phyloP scores from a whole-genome alignment of 2,797 vertebrate genomes.

The Rousettus madagascariensis region DNA sequence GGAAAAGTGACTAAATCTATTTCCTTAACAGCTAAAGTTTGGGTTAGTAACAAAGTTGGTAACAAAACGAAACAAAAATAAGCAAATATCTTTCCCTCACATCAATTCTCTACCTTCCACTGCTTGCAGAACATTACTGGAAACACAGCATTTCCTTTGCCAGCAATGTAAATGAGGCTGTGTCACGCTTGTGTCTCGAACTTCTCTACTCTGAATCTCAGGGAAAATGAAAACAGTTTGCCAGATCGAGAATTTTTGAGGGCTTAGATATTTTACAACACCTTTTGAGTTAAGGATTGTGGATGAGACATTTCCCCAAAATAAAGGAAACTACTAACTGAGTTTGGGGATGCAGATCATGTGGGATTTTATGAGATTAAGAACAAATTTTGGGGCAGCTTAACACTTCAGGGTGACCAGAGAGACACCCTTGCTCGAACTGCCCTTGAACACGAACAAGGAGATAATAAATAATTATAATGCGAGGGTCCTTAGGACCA shows the following conservation, averaged over 20 bases:
- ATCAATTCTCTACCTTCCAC: slow-evolving; percentile 35
- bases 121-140: slow-evolving; percentile 44
- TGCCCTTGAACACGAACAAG: slow-evolving; percentile 41
- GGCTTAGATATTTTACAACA: slow-evolving; percentile 65
- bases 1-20: background rate
- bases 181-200: background rate
- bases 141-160: slow-evolving; percentile 22
- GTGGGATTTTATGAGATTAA: slow-evolving; percentile 65
- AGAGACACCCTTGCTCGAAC: slow-evolving; percentile 63
- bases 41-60: background rate
- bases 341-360: slow-evolving; percentile 49
- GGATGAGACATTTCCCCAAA: slow-evolving; percentile 55
- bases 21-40: background rate
- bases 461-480: slow-evolving; percentile 18
- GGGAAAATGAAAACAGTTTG: slow-evolving; percentile 40
- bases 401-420: slow-evolving; percentile 68
- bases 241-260: slow-evolving; percentile 27
- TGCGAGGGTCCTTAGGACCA: background rate
- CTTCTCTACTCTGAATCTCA: slow-evolving; percentile 65
- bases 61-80: background rate
- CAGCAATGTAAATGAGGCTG: background rate
- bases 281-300: slow-evolving; percentile 59
- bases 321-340: slow-evolving; percentile 51
- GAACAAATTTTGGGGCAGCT: slow-evolving; percentile 76
- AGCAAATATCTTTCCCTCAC: background rate